phyloP scores from a whole-genome alignment of 2,113 vertebrate genomes.

The Erythrocebus patas region DNA sequence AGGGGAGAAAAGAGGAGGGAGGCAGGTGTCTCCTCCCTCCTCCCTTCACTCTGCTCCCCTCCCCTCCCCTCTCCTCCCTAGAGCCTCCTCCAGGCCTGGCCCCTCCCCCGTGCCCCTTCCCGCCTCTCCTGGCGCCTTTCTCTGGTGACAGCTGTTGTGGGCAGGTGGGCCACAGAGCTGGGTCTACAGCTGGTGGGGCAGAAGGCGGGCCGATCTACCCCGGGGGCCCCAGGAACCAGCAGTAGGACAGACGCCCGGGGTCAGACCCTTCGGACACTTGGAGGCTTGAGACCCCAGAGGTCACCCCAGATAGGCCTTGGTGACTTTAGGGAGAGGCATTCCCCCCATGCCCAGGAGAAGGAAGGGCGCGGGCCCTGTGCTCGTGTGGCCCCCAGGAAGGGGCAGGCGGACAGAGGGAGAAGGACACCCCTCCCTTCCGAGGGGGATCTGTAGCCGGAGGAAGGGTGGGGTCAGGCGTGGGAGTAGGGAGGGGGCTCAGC shows the following conservation, averaged over 20 bases:
- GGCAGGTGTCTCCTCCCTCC: not conserved
- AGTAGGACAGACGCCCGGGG: accelerated
- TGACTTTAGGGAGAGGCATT: not conserved
- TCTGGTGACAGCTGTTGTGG: constrained; percentile 58
- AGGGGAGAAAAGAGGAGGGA: not conserved
- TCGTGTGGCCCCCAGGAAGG: accelerated
- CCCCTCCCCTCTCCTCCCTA: not conserved
- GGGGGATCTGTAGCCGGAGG: not conserved
- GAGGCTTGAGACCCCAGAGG: not conserved
- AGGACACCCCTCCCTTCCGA: accelerated
- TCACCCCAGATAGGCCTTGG: not conserved
- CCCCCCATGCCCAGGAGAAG: not conserved
- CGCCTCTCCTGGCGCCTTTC: constrained; percentile 69
- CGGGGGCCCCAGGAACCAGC: not conserved
- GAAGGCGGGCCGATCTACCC: not conserved
- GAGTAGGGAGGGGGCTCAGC: not conserved
- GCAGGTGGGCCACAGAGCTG: not conserved
- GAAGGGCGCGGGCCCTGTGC: accelerated
- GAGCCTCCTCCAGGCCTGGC: not conserved
- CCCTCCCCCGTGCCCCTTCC: constrained; percentile 54
- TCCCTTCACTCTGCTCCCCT: not conserved
- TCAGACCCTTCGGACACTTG: not conserved
- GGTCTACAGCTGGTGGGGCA: not conserved
- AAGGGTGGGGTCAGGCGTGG: not conserved
- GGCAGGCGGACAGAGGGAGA: not conserved